Evolutionary conservation across 2,797 vertebrate species (phyloP), one percentile per base, ranked within the genome.

Genomic region (Meda fulgida): DNA sequence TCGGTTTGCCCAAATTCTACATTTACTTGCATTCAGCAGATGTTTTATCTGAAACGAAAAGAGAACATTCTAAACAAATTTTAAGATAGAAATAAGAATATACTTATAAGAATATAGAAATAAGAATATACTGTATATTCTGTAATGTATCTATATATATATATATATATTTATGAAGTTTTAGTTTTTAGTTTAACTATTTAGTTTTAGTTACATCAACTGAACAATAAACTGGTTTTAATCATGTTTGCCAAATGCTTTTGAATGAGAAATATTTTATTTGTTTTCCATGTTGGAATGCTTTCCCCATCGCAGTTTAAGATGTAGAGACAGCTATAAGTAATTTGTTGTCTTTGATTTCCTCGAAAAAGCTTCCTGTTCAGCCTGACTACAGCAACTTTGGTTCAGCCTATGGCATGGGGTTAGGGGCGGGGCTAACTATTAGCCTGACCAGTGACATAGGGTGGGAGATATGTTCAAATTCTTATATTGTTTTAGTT

Each of bases 171-270:
- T 55, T 55, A 23, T 55, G 9, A 23, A 9, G 7, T 21, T 53
- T 19, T 51, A 51, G 48, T 51, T 55, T 53, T 53, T 53, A 21
- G 19, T 53, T 23, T 53, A 23, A 58, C 23, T 55, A 55, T 58
- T 58, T n/a, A 58, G 53, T 58, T 58, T n/a, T 48, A 48, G 23
- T n/a, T 58, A 4, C 23, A n/a, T 58, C 23, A 58, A 58, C 23
- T 58, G 55, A 58, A 48, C 16, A 48, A 58, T 36, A 46, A 73
- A 63, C 23, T 46, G 21, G 4, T 48, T 73, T 38, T 21, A 23
- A 81, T 81, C 23, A 55, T 71, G 48, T 29, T n/a, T 63, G 9
- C n/a, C 11, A 71, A 26, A 71, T 58, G n/a, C 6, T 60, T 67
- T 40, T 70, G 40, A 81, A 72, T 40, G 19, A 43, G 67, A 81